Evolutionary conservation across 2,888 invertebrate species (phyloP), one percentile per base, ranked within the genome.

Genomic region (Entomobrya proxima): DNA sequence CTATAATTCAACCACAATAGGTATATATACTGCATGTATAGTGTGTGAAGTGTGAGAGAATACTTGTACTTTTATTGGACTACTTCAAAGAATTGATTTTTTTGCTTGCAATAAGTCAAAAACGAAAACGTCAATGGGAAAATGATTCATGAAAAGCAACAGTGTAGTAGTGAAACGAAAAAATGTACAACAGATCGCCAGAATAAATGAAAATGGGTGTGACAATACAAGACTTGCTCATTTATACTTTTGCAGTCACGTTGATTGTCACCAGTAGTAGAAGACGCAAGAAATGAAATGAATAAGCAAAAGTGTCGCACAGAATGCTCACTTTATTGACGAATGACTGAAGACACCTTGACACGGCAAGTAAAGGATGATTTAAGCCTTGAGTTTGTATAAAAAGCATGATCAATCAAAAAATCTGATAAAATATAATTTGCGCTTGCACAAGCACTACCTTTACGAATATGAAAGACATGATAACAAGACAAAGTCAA

Each of bases 151-250:
- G 30, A 72, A 37, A 37, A 15, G 21, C 32, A 37, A 37, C 24
- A 55, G 55, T 21, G 55, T 13, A 35, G 35, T 15, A 58, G 13
- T 58, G 35, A 47, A 32, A 78, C 50, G n/a, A 67, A 9, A 40
- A 55, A 64, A 44, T 18, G 47, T 30, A 61, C 24, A 61, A 18
- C 30, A 47, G 78, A 32, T 47, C 27, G 18, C 15, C 27, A 47
- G 27, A 27, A 9, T 30, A 78, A 78, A 47, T 78, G 69, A 40
- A 69, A 52, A 35, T 55, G 79, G 79, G 79, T 80, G 79, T 80
- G 79, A 80, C 79, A 69, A 80, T 69, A 37, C 55, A 72, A n/a
- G 30, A n/a, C 55, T 80, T 47, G 27, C 21, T 69, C 67, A 69
- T 44, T 69, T 64, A 30, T 47, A 44, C 72, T 44, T 72, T 47